Percentiles rank a stretch among this genome's conserved stretches.
phyloP scores from a whole-genome alignment of 1,140 invertebrate genomes.

The Pseudomyrmex flavicornis region DNA sequence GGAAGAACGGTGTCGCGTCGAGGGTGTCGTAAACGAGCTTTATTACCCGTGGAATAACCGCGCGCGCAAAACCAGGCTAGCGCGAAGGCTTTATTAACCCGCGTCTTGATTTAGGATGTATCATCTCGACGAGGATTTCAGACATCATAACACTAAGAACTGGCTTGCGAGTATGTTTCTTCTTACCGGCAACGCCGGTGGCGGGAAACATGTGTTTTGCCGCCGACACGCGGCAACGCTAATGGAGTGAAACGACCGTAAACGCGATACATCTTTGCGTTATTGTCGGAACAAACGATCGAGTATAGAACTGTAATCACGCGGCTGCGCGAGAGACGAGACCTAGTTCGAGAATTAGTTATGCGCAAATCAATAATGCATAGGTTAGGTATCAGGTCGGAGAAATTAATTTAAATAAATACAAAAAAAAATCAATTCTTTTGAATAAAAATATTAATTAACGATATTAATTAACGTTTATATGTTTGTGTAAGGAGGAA shows the following conservation, averaged over 20 bases:
- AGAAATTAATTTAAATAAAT: background rate
- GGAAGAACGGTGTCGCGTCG: slow-evolving; percentile 9
- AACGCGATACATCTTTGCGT: slow-evolving; percentile 13
- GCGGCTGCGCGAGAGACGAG: too few relatives aligned
- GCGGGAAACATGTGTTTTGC: slow-evolving; percentile 12
- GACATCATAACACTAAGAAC: slow-evolving; percentile 63
- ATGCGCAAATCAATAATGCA: background rate
- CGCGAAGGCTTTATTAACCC: slow-evolving; percentile 69
- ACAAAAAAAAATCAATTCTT: background rate
- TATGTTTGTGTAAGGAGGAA: background rate
- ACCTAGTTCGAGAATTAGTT: too few relatives aligned
- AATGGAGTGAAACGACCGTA: slow-evolving; percentile 20
- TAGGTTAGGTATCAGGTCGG: too few relatives aligned
- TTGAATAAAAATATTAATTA: background rate
- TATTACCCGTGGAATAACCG: slow-evolving; percentile 63
- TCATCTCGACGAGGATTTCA: slow-evolving; percentile 61
- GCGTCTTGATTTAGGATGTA: slow-evolving; percentile 69
- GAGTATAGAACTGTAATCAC: background rate
- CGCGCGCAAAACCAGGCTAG: slow-evolving; percentile 36
- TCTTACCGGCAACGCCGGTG: background rate
- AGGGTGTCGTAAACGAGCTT: slow-evolving; percentile 71
- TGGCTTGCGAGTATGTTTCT: background rate
- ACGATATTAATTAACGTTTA: background rate
- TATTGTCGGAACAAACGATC: slow-evolving; percentile 1
- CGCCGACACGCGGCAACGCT: background rate